Base-by-base conservation (phyloP, 2,888 invertebrate genomes). In the Aspidiotus destructor region DNA sequence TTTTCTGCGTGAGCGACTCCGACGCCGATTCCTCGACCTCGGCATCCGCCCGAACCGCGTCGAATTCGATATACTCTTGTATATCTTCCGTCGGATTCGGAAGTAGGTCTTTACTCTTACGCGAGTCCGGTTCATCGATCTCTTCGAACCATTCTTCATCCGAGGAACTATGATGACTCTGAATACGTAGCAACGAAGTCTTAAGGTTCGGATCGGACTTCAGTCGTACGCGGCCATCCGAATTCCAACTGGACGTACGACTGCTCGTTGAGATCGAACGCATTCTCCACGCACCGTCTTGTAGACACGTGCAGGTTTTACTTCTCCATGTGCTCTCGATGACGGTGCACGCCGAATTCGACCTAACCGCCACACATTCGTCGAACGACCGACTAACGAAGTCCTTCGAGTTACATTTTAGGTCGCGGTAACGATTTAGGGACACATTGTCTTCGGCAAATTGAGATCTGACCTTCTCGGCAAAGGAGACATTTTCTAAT, bases 121-220 rank as follows among this genome's bases (percentile, higher is more conserved):
- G 48, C 48, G n/a, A n/a, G 11, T 48, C 48, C 48, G 48, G 71
- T 41, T 71, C 72, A 11, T 57, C 74, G 53, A 78, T 76, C 71
- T 77, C 78, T 73, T 79, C 79, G 73, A 78, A 79, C 80, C 80
- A 80, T 65, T 79, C 78, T 73, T 80, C 80, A 48, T 78, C 79
- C 7, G 78, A 79, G 16, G 79, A 79, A 73, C 79, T 79, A 71
- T 79, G 79, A 71, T 79, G 79, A 70, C 78, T 78, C 70, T 78
- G 76, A 42, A 78, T 72, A 70, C 79, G 73, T 16, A 75, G 74
- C 41, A 77, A 73, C 1, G 77, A 77, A 15, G 68, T 74, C 73
- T 52, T 75, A 71, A 71, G 73, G 74, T 68, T 74, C 74, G 70
- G 74, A 63, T 76, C 76, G 73, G 63, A 75, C 61, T 75, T 74